Percentiles rank a stretch among this genome's conserved stretches.
These are phyloP conservation scores for Akabosia matsudoensis DNA, from an alignment of 1,140 invertebrate species.

Conservation along the genomic window DNA sequence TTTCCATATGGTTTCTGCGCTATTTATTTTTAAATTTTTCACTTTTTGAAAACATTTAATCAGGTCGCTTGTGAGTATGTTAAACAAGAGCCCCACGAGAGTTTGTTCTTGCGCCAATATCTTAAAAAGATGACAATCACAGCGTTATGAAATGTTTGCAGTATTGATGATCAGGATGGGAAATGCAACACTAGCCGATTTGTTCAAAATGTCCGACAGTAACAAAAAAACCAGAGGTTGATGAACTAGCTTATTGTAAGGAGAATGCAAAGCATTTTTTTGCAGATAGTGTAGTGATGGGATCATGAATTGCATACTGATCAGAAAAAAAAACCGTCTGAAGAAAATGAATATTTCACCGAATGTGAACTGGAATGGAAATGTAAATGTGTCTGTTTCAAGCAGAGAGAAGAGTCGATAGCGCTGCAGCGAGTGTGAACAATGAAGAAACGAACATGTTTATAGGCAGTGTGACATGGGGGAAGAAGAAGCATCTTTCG, in stretches of 20 bases:
- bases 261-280: background rate
- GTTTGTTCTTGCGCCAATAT: no score
- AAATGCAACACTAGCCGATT: no score
- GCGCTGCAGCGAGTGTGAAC: background rate
- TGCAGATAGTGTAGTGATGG: background rate
- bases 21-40: no score
- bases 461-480: background rate
- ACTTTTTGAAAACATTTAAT: no score
- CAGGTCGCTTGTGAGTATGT: no score
- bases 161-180: background rate
- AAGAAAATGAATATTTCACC: background rate
- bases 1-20: no score
- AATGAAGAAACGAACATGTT: background rate
- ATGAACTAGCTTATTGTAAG: background rate
- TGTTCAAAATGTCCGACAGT: no score
- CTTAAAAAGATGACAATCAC: no score
- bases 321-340: background rate
- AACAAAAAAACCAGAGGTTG: background rate
- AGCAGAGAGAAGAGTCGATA: background rate
- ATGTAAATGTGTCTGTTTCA: background rate
- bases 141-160: background rate
- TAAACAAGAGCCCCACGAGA: no score
- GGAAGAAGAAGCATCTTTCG: no score
- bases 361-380: background rate
- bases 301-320: background rate